phyloP scores from a whole-genome alignment of 1,140 invertebrate species.

The Dolichoris vasculosae region DNA sequence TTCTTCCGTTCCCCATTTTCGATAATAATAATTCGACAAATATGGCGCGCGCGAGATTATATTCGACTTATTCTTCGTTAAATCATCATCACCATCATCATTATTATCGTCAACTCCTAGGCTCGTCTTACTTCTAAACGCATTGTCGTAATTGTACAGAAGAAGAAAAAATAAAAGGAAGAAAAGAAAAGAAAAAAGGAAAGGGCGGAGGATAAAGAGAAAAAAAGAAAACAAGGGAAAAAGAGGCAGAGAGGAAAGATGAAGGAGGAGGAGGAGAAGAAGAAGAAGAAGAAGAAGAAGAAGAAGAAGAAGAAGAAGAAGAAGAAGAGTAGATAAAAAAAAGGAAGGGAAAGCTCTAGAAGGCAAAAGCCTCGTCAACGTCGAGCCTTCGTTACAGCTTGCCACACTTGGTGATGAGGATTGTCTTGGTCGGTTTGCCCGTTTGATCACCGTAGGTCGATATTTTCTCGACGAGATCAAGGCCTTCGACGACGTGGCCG shows the following conservation, averaged over 20 bases:
- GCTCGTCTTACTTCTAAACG: conserved; percentile 17
- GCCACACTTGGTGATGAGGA: conserved; percentile 85
- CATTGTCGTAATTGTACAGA: conserved; percentile 35
- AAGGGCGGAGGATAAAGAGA: background rate
- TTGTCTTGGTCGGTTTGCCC: conserved; percentile 84
- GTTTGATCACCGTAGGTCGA: conserved; percentile 84
- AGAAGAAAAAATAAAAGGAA: conserved; percentile 35
- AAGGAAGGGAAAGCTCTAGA: conserved; percentile 32
- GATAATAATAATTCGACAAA: conserved; percentile 42
- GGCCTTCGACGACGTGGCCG: conserved; percentile 85
- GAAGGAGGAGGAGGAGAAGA: conserved; percentile 19
- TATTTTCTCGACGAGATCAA: conserved; percentile 87
- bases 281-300: conserved; percentile 26
- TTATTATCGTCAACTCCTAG: conserved; percentile 15
- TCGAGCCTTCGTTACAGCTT: conserved; percentile 76
- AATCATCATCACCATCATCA: conserved; percentile 20
- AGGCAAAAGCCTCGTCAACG: conserved; percentile 32
- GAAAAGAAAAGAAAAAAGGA: conserved; percentile 17
- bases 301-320: background rate
- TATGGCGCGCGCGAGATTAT: conserved; percentile 42
- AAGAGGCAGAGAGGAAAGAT: background rate
- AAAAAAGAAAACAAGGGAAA: conserved; percentile 33
- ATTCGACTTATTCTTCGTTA: conserved; percentile 27
- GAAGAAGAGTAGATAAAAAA: conserved; percentile 13
- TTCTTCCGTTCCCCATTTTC: conserved; percentile 2